Conservation (phyloP, 2,113 vertebrate species). For the Bostrychus sinensis region DNA sequence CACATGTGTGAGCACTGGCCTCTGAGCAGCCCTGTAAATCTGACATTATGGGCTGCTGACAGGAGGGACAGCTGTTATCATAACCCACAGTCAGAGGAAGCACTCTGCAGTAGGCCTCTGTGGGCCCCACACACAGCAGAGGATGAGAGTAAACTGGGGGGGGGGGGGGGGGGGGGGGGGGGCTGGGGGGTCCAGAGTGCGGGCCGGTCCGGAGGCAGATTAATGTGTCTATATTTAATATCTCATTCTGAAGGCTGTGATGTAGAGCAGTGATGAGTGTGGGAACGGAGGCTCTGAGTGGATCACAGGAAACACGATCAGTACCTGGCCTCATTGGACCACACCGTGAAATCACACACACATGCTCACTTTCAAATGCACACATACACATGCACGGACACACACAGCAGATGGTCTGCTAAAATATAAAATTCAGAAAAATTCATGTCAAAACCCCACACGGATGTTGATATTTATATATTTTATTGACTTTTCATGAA, state of each 20-base stretch:
- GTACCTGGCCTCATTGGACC: conserved; percentile 68
- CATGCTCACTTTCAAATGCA: conserved; percentile 19
- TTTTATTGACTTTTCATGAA: too few species aligned
- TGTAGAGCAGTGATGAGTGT: conserved; percentile 74
- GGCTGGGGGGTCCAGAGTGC: not conserved
- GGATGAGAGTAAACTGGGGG: too few species aligned
- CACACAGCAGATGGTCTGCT: not conserved
- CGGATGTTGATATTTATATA: too few species aligned
- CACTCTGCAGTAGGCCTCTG: conserved; percentile 72
- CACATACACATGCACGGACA: not conserved
- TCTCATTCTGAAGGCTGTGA: conserved; percentile 51
- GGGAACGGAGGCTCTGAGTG: conserved; percentile 69
- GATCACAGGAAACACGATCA: conserved; percentile 77
- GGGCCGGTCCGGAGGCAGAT: not conserved
- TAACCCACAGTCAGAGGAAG: conserved; percentile 93
- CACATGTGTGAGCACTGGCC: conserved; percentile 34
- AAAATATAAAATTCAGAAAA: too few species aligned
- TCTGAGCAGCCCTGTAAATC: conserved; percentile 93
- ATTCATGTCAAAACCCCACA: too few species aligned
- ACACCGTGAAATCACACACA: conserved; percentile 65
- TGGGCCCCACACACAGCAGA: conserved; percentile 58
- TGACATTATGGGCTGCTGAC: conserved; percentile 96
- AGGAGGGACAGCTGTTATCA: conserved; percentile 97
- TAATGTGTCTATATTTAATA: conserved; percentile 56
- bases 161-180: not conserved